Conservation (phyloP, 2,113 vertebrate species). For the Proteles cristata region DNA sequence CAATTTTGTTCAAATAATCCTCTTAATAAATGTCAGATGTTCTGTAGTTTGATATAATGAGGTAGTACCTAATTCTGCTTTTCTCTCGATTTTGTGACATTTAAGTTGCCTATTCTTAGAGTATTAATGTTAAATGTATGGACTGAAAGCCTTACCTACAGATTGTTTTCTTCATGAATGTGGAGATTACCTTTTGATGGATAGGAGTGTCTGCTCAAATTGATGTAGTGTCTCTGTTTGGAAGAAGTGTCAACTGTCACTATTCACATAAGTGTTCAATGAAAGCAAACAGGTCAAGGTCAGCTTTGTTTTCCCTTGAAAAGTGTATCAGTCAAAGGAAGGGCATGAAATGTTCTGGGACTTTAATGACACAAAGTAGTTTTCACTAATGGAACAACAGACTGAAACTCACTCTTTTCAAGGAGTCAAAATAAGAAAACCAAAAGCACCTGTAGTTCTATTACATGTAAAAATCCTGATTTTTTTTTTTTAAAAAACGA, state of each 20-base stretch:
- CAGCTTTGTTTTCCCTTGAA: slow-evolving; percentile 55
- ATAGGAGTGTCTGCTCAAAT: slow-evolving; percentile 12
- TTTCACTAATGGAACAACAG: background rate
- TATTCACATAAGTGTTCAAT: slow-evolving; percentile 18
- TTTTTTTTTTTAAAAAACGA: slow-evolving; percentile 28
- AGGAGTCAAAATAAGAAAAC: background rate
- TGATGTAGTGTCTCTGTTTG: slow-evolving; percentile 38
- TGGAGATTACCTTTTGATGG: slow-evolving; percentile 62
- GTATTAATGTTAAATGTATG: background rate
- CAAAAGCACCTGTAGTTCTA: background rate
- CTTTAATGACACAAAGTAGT: background rate
- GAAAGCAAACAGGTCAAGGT: slow-evolving; percentile 52
- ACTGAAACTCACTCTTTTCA: background rate
- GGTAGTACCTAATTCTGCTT: background rate
- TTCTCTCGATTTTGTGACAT: slow-evolving; percentile 50
- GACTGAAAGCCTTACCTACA: background rate
- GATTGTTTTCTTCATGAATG: slow-evolving; percentile 57
- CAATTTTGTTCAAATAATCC: slow-evolving; percentile 68
- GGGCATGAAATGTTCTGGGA: background rate
- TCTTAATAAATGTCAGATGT: slow-evolving; percentile 61
- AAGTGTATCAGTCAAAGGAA: background rate
- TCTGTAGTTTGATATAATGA: slow-evolving; percentile 59
- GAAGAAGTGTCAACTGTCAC: background rate
- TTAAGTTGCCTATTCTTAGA: slow-evolving; percentile 51
- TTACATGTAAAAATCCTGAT: background rate